These are phyloP conservation scores for Circaetus cinerascens DNA, from an alignment of 2,113 vertebrate genomes.

Conservation along the genomic window DNA sequence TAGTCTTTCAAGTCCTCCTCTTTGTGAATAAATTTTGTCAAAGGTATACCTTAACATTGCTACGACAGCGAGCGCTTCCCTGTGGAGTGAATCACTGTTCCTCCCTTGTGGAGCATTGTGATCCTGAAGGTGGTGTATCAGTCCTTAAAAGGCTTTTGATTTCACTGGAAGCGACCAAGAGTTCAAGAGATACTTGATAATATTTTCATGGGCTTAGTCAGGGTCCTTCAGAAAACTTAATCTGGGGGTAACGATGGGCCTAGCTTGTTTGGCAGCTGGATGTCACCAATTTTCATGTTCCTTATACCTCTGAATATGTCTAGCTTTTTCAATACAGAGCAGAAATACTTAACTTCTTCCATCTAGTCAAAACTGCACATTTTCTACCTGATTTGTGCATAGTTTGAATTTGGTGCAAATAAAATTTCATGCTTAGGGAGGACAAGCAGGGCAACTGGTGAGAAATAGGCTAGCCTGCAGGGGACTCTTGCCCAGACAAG, in stretches of 20 bases:
- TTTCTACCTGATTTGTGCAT: background rate
- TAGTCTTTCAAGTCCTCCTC: background rate
- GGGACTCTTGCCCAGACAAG: background rate
- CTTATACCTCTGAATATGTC: background rate
- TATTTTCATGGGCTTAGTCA: background rate
- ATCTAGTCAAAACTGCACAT: background rate
- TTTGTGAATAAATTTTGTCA: background rate
- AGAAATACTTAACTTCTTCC: background rate
- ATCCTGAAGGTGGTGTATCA: background rate
- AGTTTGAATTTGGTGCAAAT: background rate
- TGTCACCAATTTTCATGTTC: background rate
- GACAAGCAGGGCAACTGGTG: background rate
- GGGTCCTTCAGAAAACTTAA: background rate
- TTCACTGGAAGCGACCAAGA: background rate
- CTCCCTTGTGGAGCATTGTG: background rate
- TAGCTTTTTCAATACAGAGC: background rate
- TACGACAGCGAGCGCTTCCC: rapidly evolving
- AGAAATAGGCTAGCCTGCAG: background rate
- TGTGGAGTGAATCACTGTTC: background rate
- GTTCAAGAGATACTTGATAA: background rate
- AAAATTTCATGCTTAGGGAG: rapidly evolving
- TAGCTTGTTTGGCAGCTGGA: background rate
- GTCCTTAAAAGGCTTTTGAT: background rate
- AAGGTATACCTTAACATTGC: background rate
- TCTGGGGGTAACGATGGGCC: rapidly evolving